Percentiles rank a stretch among this genome's conserved stretches.
These are phyloP conservation scores for Drosophila sp. DNA, from an alignment of 1,140 invertebrate species.

Conservation along the genomic window DNA sequence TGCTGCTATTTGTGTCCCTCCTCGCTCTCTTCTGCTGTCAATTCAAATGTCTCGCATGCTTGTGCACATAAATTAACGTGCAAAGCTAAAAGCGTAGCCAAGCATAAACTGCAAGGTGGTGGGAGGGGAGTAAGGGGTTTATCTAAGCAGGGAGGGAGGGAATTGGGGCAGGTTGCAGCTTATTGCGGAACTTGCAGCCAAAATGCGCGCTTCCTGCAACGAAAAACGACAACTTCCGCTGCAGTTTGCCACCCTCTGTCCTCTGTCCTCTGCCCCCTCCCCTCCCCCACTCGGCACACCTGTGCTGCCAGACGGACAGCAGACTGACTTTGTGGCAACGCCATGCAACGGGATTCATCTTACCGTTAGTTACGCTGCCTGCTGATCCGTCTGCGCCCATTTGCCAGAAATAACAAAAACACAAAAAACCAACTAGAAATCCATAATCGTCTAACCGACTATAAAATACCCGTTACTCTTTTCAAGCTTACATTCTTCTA, in stretches of 20 bases:
- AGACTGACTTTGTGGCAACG: conserved; percentile 36
- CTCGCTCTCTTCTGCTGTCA: conserved; percentile 6
- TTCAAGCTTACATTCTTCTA: too few species aligned
- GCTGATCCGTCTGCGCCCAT: conserved; percentile 36
- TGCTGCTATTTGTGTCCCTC: background rate
- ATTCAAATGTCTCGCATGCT: conserved; percentile 52
- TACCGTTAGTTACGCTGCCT: conserved; percentile 62
- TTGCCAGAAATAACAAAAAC: conserved; percentile 5
- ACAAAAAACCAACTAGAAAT: background rate
- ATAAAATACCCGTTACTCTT: background rate
- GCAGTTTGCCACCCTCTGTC: conserved; percentile 23
- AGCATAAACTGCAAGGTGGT: conserved; percentile 46
- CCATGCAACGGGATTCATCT: conserved; percentile 59
- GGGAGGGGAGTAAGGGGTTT: background rate
- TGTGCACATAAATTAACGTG: conserved; percentile 77
- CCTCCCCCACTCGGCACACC: conserved; percentile 41
- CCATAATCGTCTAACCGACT: background rate
- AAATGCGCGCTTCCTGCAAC: conserved; percentile 67
- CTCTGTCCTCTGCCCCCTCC: background rate
- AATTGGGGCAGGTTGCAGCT: background rate
- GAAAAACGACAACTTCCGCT: conserved; percentile 78
- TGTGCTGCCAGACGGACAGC: conserved; percentile 38
- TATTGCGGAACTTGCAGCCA: conserved; percentile 38
- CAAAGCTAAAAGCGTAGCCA: conserved; percentile 63
- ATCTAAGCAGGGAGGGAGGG: background rate